Conservation (phyloP, 2,113 vertebrate genomes). For the Scytalopus superciliaris region DNA sequence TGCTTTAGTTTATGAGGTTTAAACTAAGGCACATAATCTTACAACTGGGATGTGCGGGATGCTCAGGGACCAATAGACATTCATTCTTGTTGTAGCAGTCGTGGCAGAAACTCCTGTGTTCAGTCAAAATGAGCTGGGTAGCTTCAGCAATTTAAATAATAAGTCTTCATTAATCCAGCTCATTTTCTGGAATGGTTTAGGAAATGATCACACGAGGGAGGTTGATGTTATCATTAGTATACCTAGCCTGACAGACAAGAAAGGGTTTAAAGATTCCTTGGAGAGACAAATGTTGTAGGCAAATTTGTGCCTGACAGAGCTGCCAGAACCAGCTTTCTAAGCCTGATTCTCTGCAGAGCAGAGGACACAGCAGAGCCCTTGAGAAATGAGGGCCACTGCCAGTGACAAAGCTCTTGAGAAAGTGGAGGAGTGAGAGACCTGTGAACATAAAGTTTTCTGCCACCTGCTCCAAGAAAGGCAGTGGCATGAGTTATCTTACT, state of each 20-base stretch:
- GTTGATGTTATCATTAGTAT: slow-evolving; percentile 38
- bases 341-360: not conserved
- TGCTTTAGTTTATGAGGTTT: not conserved
- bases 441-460: not conserved
- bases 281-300: slow-evolving; percentile 28
- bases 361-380: not conserved
- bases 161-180: slow-evolving; percentile 58
- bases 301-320: slow-evolving; percentile 13
- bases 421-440: not conserved
- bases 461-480: not conserved
- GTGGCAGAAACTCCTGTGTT: not conserved
- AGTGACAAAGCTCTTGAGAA: not conserved
- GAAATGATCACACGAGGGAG: slow-evolving; percentile 53
- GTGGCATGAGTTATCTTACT: not conserved
- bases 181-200: slow-evolving; percentile 49
- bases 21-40: not conserved
- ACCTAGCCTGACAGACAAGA: slow-evolving; percentile 51
- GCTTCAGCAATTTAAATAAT: slow-evolving; percentile 43
- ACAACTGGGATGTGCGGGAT: not conserved
- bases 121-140: slow-evolving; percentile 9
- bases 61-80: not conserved
- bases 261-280: slow-evolving; percentile 28
- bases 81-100: not conserved
- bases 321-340: slow-evolving; percentile 30
- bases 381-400: not conserved